Conservation (phyloP, 2,797 vertebrate species). For the Ctenopoma kingsleyae region DNA sequence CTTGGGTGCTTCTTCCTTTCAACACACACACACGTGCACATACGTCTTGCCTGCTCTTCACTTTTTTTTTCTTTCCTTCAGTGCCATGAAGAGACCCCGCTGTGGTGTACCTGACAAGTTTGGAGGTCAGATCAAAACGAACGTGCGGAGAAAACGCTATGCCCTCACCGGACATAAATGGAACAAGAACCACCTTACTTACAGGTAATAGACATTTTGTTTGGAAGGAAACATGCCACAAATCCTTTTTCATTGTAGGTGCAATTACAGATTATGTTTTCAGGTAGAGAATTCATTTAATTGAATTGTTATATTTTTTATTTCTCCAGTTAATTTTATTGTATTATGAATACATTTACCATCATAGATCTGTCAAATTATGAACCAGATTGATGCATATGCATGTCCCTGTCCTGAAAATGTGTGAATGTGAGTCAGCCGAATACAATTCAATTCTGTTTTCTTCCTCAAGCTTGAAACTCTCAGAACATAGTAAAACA, state of each 20-base stretch:
- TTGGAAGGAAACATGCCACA: not conserved
- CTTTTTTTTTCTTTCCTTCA: constrained; percentile 60
- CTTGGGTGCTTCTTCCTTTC: constrained; percentile 30
- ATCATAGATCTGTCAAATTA: not conserved
- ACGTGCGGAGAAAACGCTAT: constrained; percentile 91
- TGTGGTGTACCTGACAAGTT: constrained; percentile 96
- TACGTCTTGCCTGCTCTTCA: constrained; percentile 10
- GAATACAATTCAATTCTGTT: not conserved
- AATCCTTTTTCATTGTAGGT: not conserved
- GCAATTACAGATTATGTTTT: not conserved
- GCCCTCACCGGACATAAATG: constrained; percentile 87
- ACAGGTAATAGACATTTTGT: constrained; percentile 75
- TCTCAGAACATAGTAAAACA: not conserved
- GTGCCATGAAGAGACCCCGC: constrained; percentile 93
- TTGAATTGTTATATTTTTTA: not conserved
- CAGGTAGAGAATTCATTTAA: not conserved
- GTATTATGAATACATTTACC: not conserved
- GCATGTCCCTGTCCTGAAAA: no score
- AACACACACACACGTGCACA: constrained; percentile 10
- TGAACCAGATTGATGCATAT: not conserved
- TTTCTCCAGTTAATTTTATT: not conserved
- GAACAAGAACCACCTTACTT: constrained; percentile 84
- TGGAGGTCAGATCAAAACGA: constrained; percentile 91
- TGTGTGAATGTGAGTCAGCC: no score
- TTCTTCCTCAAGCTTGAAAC: not conserved